A percentile compares a stretch with the other conserved stretches of the same genome.
These are phyloP conservation scores for Pedetes capensis DNA, from an alignment of 2,113 vertebrate species.

Conservation along the genomic window DNA sequence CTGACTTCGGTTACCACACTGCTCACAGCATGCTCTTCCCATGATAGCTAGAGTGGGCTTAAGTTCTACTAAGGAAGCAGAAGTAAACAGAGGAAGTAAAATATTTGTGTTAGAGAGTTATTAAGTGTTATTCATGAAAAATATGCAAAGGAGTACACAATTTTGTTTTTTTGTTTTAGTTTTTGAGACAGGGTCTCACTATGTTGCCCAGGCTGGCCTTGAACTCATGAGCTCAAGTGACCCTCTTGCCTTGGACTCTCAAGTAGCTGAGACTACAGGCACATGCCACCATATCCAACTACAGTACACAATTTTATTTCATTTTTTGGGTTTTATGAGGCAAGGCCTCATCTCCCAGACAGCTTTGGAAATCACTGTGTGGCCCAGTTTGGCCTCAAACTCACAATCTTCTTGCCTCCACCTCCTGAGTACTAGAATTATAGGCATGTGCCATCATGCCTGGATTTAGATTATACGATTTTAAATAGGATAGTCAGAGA, in stretches of 20 bases:
- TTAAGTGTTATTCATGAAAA: background rate
- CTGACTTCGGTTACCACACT: background rate
- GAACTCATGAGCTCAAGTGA: background rate
- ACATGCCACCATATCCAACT: too few relatives aligned
- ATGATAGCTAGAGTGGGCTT: background rate
- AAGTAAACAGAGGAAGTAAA: background rate
- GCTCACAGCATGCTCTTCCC: background rate
- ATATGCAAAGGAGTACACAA: background rate
- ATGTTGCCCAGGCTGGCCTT: background rate
- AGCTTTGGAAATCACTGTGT: too few relatives aligned
- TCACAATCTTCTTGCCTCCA: too few relatives aligned
- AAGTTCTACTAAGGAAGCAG: background rate
- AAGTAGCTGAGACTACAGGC: background rate
- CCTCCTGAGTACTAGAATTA: too few relatives aligned
- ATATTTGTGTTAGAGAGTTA: background rate
- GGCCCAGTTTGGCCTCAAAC: too few relatives aligned
- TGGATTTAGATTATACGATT: background rate
- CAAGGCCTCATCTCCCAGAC: too few relatives aligned
- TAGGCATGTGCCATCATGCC: too few relatives aligned
- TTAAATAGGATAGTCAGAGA: background rate
- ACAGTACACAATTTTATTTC: too few relatives aligned
- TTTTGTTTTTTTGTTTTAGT: background rate
- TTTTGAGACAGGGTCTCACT: too few relatives aligned
- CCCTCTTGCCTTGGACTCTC: background rate
- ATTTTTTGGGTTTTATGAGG: too few relatives aligned